Evolutionary conservation across 2,113 vertebrate genomes (phyloP).

Genomic region (Cyrtonyx montezumae): DNA sequence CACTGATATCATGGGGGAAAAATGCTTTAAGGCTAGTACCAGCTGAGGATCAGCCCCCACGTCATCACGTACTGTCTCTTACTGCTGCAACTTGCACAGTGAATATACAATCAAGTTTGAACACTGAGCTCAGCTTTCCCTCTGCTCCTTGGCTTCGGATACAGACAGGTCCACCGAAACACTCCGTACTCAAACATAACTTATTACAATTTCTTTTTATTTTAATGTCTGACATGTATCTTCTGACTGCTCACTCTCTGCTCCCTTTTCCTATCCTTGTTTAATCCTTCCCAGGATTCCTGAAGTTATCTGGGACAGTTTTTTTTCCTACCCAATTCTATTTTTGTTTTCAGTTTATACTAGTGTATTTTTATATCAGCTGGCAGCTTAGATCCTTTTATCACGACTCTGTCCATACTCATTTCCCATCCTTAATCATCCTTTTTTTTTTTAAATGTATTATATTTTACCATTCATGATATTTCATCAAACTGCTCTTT

Average conservation of each 20-base stretch:
- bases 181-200: not conserved
- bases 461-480: not conserved
- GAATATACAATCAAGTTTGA: not conserved
- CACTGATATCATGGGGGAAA: accelerated
- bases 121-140: not conserved
- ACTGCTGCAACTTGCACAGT: not conserved
- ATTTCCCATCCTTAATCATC: not conserved
- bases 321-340: not conserved
- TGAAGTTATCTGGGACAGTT: not conserved
- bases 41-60: not conserved
- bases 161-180: not conserved
- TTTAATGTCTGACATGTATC: not conserved
- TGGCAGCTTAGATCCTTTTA: not conserved
- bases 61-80: not conserved
- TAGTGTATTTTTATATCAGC: not conserved
- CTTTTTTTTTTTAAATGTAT: not conserved
- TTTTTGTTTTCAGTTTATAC: not conserved
- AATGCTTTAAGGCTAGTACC: not conserved
- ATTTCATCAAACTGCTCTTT: not conserved
- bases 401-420: not conserved
- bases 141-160: not conserved
- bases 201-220: not conserved
- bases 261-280: not conserved
- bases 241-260: not conserved
- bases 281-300: not conserved